Conservation (phyloP, 2,113 vertebrate genomes). For the human (Homo sapiens) region GRCh38 chr1:157783001-157783500, state of each 20-base stretch:
- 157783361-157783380: background rate
- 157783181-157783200: background rate
- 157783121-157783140: background rate
- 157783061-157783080: background rate
- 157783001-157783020: background rate
- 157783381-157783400: background rate
- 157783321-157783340: background rate
- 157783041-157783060: background rate
- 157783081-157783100: background rate
- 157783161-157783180: background rate
- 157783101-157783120: background rate
- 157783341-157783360: background rate
- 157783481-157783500: background rate
- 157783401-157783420: background rate
- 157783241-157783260: background rate
- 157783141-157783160: background rate
- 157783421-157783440: background rate
- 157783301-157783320: background rate
- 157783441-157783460: background rate
- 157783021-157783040: background rate
- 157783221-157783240: background rate
- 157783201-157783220: background rate
- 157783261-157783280: background rate
- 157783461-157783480: background rate
- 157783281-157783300: background rate